A percentile compares a stretch with the other conserved stretches of the same genome.
These are phyloP conservation scores for Paramuricea clavata DNA, from an alignment of 92 coral and sea anemone genomes.

Conservation along the genomic window DNA sequence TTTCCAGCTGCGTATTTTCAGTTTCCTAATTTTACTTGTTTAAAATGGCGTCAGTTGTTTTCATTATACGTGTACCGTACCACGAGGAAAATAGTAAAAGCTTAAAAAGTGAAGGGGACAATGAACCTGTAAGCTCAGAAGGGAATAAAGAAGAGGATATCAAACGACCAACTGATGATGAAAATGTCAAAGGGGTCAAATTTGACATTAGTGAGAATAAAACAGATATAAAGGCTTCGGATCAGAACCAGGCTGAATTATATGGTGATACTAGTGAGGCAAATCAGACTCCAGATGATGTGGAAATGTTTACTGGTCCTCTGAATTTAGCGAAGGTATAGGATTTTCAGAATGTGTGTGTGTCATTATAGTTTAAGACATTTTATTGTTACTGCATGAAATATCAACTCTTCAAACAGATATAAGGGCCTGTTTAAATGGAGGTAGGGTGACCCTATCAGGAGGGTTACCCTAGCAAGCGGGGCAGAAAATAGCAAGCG, in stretches of 20 bases:
- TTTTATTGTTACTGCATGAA: no score
- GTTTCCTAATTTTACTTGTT: background rate
- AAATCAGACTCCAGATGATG: background rate
- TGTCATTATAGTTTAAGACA: no score
- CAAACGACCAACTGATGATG: background rate
- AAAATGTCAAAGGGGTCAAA: background rate
- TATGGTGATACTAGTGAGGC: background rate
- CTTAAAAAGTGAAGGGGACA: background rate
- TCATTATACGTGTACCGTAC: constrained; percentile 41
- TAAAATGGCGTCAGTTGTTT: constrained; percentile 27
- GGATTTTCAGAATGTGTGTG: no score
- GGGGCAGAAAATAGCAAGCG: no score
- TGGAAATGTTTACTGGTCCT: background rate
- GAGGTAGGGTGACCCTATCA: no score
- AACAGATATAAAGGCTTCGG: no score
- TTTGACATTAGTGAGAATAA: background rate
- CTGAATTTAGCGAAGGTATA: background rate
- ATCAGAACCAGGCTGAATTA: no score
- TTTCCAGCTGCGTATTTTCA: background rate
- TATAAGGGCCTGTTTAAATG: no score
- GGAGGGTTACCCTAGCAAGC: no score
- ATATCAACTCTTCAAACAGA: no score
- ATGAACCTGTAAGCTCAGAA: background rate
- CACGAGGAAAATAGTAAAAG: background rate
- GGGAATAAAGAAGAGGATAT: background rate